Conservation (phyloP, 2,797 vertebrate genomes). For the Poecile montanus region DNA sequence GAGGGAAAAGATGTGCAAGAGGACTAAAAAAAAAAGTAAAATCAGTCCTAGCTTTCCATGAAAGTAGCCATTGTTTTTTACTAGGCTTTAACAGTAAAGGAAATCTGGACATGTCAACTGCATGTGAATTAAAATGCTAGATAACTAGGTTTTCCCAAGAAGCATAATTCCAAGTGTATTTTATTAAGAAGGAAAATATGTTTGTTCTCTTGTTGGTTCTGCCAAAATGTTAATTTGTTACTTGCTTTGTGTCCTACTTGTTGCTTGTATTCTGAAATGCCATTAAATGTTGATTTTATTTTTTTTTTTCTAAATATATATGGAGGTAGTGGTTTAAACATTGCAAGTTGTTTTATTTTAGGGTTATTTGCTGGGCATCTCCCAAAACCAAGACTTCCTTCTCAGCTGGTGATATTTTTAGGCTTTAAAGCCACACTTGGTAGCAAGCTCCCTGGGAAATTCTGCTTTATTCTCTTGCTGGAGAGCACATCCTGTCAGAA, state of each 20-base stretch:
- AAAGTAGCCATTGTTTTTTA: background rate
- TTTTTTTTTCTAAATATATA: background rate
- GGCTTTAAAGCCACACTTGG: constrained; percentile 20
- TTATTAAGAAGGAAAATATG: background rate
- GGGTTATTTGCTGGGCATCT: constrained; percentile 15
- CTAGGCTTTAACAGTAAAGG: background rate
- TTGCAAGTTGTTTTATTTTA: constrained; percentile 16
- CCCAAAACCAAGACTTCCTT: constrained; percentile 40
- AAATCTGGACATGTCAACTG: background rate
- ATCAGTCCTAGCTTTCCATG: background rate
- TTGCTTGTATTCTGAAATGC: background rate
- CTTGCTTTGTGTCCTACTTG: background rate
- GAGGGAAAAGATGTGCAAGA: background rate
- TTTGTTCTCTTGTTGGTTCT: background rate
- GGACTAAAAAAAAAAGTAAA: background rate
- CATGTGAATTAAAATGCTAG: background rate
- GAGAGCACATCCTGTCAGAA: background rate
- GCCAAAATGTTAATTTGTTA: background rate
- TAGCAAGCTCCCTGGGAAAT: background rate
- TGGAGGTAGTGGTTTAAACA: background rate
- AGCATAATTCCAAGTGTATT: background rate
- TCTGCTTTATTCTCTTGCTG: background rate
- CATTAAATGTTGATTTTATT: background rate
- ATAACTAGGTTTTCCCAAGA: background rate
- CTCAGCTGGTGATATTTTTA: constrained; percentile 38